phyloP scores from a whole-genome alignment of 2,797 vertebrate genomes.

The Lagocephalus sceleratus region DNA sequence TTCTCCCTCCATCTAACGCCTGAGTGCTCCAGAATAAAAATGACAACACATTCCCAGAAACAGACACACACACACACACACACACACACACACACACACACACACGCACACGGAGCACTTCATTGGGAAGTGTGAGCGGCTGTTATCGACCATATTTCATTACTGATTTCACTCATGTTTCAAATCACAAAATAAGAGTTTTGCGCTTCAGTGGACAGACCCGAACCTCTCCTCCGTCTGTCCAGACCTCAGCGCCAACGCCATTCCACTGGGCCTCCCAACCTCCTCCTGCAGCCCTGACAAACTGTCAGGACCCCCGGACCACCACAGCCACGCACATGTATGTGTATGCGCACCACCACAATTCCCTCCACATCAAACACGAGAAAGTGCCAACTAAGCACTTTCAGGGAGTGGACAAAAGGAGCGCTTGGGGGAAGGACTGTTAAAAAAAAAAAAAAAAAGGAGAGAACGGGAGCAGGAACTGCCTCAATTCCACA shows the following conservation, averaged over 20 bases:
- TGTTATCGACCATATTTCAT: conserved; percentile 84
- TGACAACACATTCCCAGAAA: conserved; percentile 80
- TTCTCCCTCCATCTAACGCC: conserved; percentile 64
- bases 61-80: conserved; percentile 37
- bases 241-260: conserved; percentile 62
- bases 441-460: conserved; percentile 66
- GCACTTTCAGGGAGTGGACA: conserved; percentile 76
- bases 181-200: conserved; percentile 85
- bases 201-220: conserved; percentile 77
- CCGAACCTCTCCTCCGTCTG: conserved; percentile 61
- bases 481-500: too few species aligned
- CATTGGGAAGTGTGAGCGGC: conserved; percentile 74
- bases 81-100: conserved; percentile 55
- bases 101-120: conserved; percentile 40
- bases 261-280: conserved; percentile 54
- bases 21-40: conserved; percentile 78
- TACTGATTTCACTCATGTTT: conserved; percentile 87
- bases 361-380: conserved; percentile 67
- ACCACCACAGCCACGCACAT: conserved; percentile 15
- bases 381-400: conserved; percentile 77
- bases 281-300: conserved; percentile 55
- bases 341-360: conserved; percentile 20
- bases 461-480: conserved; percentile 14
- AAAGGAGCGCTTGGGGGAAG: conserved; percentile 71
- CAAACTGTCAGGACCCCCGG: conserved; percentile 62